These are phyloP conservation scores for Caenorhabditis sinica DNA, from an alignment of 2,888 invertebrate genomes.

Conservation along the genomic window DNA sequence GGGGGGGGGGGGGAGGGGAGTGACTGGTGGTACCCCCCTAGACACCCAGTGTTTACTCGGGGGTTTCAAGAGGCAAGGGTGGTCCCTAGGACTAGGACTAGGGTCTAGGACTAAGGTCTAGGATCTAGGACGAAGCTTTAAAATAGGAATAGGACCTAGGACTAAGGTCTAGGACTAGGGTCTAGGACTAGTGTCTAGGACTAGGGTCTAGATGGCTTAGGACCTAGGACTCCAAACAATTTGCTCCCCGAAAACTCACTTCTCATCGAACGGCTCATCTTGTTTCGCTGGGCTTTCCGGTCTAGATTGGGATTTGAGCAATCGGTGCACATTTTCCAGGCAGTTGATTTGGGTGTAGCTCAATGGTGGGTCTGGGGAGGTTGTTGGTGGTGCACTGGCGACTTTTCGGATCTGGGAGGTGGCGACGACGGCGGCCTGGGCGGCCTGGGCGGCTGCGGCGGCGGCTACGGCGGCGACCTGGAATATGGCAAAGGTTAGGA, in stretches of 20 bases:
- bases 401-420: conserved; percentile 44
- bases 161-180: not conserved
- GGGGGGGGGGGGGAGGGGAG: conserved; percentile 29
- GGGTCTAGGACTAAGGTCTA: not conserved
- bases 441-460: conserved; percentile 56
- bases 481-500: not conserved
- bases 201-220: too few species aligned
- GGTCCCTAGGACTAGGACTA: not conserved
- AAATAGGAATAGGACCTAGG: too few species aligned
- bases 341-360: conserved; percentile 81
- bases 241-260: conserved; percentile 62
- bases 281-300: conserved; percentile 66
- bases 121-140: not conserved
- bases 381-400: conserved; percentile 40
- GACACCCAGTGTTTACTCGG: conserved; percentile 26
- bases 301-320: conserved; percentile 79
- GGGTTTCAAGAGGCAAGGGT: too few species aligned
- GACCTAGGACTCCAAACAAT: too few species aligned
- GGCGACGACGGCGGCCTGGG: conserved; percentile 60
- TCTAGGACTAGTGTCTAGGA: not conserved
- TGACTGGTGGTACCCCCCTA: conserved; percentile 51
- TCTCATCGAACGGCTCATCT: conserved; percentile 65
- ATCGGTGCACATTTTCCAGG: conserved; percentile 82
- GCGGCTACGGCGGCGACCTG: conserved; percentile 47
- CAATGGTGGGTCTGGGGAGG: conserved; percentile 67